A percentile compares a stretch with the other conserved stretches of the same genome.
These are phyloP conservation scores for Rhopalosiphum padi DNA, from an alignment of 1,140 invertebrate genomes.

Conservation along the genomic window DNA sequence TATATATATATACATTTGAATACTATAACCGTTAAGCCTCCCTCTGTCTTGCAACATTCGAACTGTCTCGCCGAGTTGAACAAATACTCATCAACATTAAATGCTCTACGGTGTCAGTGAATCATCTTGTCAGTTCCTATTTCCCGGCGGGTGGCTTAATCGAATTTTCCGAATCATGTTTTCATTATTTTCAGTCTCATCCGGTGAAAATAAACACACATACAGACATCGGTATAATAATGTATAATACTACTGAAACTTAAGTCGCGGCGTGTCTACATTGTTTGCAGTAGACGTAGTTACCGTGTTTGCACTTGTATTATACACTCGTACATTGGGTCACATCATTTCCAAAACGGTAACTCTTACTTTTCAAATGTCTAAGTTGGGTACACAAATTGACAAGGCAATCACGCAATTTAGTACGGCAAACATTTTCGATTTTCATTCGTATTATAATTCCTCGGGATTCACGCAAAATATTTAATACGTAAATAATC, in stretches of 20 bases:
- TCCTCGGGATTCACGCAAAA: background rate
- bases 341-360: background rate
- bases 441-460: background rate
- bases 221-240: background rate
- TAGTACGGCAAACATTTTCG: background rate
- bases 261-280: background rate
- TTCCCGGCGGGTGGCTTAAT: background rate
- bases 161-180: background rate
- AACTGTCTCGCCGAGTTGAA: background rate
- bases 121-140: background rate
- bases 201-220: background rate
- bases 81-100: background rate
- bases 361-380: background rate
- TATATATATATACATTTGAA: background rate
- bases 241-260: background rate
- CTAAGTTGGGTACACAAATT: background rate
- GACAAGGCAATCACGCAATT: background rate
- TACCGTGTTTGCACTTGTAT: background rate
- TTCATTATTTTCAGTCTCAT: conserved; percentile 9
- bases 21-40: background rate
- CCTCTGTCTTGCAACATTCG: background rate
- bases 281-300: background rate
- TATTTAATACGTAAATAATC: background rate
- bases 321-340: background rate
- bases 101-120: background rate